Base-by-base conservation (phyloP, 2,888 invertebrate species). In the Andricus curvator region DNA sequence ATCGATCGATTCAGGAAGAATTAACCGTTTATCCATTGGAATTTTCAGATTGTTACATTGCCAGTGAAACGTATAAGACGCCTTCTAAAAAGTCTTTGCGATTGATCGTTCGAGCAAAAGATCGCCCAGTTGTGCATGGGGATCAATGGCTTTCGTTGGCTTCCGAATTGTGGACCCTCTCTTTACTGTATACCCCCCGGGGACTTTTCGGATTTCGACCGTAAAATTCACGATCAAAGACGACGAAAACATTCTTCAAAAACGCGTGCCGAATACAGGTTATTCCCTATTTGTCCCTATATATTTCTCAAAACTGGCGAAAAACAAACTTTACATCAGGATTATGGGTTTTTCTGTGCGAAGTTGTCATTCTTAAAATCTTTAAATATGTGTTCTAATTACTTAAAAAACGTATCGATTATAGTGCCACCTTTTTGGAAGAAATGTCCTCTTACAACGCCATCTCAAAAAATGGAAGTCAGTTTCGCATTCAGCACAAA, bases 21-120 rank as follows among this genome's bases (percentile, higher is more conserved):
- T 84, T 82, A 83, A 81, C 79, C 48, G 80, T 13, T 80, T 83
- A 84, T 85, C 83, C 74, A 76, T 37, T 37, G 83, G 86, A 86
- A 86, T 85, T 62, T 84, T 86, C 83, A 84, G 86, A 84, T 89
- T 85, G 89, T 90, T 90, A 88, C 86, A 87, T 87, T 86, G 86
- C 84, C 86, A 87, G 84, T 87, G 88, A 86, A 79, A 88, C 89
- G 89, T 89, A 79, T 89, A 89, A 89, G 89, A 88, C 88, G 89
- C 88, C 87, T 90, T 87, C 88, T 81, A 85, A 88, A 86, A 86
- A 88, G 84, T 85, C 67, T 67, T 67, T 67, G 44, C 67, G 44
- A 81, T 80, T 78, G 80, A 81, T 79, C 82, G 70, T 77, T 82
- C 77, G 81, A 81, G 82, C 82, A 80, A 80, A 70, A 78, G 77